Percentiles rank a stretch among this genome's conserved stretches.
These are phyloP conservation scores for Patella depressa DNA, from an alignment of 2,888 invertebrate species.

Conservation along the genomic window DNA sequence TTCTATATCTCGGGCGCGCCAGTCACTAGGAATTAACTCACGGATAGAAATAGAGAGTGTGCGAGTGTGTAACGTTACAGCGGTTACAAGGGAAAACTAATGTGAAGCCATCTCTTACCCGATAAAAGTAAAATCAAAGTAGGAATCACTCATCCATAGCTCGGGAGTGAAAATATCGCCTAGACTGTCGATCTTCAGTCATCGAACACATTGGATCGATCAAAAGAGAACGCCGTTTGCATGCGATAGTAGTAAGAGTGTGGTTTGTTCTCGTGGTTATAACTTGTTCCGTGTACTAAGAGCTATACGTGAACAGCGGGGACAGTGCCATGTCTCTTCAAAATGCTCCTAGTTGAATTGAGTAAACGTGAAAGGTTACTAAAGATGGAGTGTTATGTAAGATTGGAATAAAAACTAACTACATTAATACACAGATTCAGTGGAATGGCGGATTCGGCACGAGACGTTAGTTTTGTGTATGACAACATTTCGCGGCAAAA, in stretches of 20 bases:
- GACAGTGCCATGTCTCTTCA: background rate
- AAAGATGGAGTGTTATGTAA: background rate
- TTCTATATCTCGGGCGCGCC: no score
- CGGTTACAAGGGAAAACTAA: background rate
- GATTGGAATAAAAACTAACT: background rate
- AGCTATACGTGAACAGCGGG: background rate
- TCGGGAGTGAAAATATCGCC: conserved; percentile 4
- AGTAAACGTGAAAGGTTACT: background rate
- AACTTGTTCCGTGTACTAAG: background rate
- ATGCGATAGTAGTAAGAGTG: background rate
- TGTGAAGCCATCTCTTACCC: background rate
- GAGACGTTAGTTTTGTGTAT: background rate
- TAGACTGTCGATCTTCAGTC: background rate
- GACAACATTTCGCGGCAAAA: conserved; percentile 5
- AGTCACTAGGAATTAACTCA: no score
- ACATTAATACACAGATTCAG: background rate
- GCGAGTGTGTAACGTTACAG: background rate
- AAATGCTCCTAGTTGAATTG: conserved; percentile 2
- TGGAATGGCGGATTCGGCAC: conserved; percentile 5
- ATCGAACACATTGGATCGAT: conserved; percentile 10
- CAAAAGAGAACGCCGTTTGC: conserved; percentile 6
- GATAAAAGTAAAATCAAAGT: conserved; percentile 9
- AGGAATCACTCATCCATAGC: conserved; percentile 7
- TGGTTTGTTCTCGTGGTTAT: background rate
- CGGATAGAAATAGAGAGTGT: no score